Evolutionary conservation across 2,888 invertebrate species (phyloP).

Genomic region (Chymomyza procnemis): DNA sequence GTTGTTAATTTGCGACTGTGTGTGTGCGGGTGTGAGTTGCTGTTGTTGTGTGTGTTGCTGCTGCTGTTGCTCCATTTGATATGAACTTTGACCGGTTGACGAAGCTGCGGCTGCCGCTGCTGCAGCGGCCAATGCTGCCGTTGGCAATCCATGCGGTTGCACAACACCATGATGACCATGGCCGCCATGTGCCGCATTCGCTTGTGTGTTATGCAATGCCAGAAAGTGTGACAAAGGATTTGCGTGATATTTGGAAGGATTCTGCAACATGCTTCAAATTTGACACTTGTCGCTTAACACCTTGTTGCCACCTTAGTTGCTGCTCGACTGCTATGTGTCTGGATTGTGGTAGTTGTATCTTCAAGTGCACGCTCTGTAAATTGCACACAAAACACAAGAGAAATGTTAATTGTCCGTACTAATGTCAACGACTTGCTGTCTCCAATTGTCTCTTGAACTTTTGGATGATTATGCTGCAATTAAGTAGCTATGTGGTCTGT

Average conservation of each 20-base stretch:
- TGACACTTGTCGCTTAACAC: conserved; percentile 23
- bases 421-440: conserved; percentile 61
- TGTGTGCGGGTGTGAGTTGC: conserved; percentile 44
- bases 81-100: conserved; percentile 67
- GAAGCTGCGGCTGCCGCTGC: conserved; percentile 55
- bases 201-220: conserved; percentile 76
- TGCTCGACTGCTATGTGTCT: conserved; percentile 12
- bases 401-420: conserved; percentile 47
- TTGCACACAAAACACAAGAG: conserved; percentile 37
- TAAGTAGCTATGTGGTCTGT: conserved; percentile 42
- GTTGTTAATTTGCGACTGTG: conserved; percentile 28
- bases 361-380: conserved; percentile 45
- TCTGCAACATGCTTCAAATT: conserved; percentile 77
- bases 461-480: conserved; percentile 53
- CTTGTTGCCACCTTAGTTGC: neutral
- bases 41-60: conserved; percentile 49
- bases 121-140: conserved; percentile 68
- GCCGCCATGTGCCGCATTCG: conserved; percentile 22
- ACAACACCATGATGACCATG: conserved; percentile 34
- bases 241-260: conserved; percentile 79
- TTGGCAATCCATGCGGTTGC: conserved; percentile 50
- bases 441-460: conserved; percentile 24
- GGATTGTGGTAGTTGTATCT: conserved; percentile 17
- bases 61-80: conserved; percentile 62
- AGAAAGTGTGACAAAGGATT: conserved; percentile 79